These are phyloP conservation scores for Eumeta japonica DNA, from an alignment of 1,140 invertebrate species.

Conservation along the genomic window DNA sequence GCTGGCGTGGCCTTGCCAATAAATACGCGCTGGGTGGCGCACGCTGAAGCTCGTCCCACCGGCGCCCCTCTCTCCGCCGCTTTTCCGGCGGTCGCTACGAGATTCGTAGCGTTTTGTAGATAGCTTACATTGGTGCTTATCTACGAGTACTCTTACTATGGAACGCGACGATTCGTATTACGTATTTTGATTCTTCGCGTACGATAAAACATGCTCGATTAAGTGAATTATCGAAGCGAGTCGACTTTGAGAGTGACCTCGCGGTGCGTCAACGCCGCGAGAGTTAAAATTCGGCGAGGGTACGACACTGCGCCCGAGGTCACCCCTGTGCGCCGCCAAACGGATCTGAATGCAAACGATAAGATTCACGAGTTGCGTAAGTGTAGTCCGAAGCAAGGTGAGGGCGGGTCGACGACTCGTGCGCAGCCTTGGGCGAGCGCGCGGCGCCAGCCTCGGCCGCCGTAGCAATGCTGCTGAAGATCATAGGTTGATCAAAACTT, in stretches of 20 bases:
- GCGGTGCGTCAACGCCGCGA: too few relatives aligned
- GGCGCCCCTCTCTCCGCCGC: slow-evolving; percentile 44
- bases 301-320: slow-evolving; percentile 39
- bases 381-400: slow-evolving; percentile 47
- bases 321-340: slow-evolving; percentile 31
- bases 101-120: slow-evolving; percentile 28
- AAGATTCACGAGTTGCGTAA: slow-evolving; percentile 56
- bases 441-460: too few relatives aligned
- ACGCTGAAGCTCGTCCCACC: slow-evolving; percentile 42
- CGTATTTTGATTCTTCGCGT: too few relatives aligned
- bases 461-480: too few relatives aligned
- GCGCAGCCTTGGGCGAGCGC: slow-evolving; percentile 40
- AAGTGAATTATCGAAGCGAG: slow-evolving; percentile 6
- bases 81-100: slow-evolving; percentile 22
- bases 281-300: slow-evolving; percentile 38
- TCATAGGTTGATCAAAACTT: too few relatives aligned
- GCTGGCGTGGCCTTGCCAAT: slow-evolving; percentile 52
- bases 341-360: slow-evolving; percentile 39
- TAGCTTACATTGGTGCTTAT: too few relatives aligned
- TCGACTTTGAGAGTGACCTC: slow-evolving; percentile 24
- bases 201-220: slow-evolving; percentile 5
- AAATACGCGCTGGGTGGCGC: slow-evolving; percentile 47
- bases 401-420: slow-evolving; percentile 46
- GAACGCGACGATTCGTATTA: too few relatives aligned
- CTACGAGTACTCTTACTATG: too few relatives aligned